Percentiles rank a stretch among this genome's conserved stretches.
Conservation (phyloP, 2,797 vertebrate genomes). For the Paguma larvata region DNA sequence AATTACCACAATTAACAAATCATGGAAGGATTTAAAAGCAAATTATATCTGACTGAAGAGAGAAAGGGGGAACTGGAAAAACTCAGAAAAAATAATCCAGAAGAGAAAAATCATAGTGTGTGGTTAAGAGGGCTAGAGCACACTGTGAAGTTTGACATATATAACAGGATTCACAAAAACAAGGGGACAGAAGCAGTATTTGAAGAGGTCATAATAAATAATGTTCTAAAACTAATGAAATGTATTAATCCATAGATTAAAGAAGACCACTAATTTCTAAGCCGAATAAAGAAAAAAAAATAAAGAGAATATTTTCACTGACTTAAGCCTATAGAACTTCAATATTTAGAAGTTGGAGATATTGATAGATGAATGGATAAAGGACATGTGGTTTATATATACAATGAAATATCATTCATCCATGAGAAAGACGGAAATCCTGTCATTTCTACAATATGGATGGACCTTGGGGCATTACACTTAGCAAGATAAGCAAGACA, state of each 20-base stretch:
- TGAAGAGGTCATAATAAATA: neutral
- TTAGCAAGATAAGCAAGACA: neutral
- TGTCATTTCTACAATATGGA: neutral
- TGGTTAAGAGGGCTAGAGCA: neutral
- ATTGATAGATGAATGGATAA: neutral
- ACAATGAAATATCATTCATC: neutral
- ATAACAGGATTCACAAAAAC: neutral
- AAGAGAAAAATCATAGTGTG: neutral
- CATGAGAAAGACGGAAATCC: neutral
- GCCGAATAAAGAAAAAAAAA: neutral
- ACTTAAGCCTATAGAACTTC: neutral
- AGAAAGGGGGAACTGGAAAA: slow-evolving; percentile 24
- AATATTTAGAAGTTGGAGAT: neutral
- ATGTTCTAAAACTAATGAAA: neutral
- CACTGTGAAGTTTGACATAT: neutral
- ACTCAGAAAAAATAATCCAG: neutral
- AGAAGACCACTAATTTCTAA: neutral
- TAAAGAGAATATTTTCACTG: neutral
- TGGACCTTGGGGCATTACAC: neutral
- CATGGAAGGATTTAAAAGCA: neutral
- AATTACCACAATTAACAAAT: slow-evolving; percentile 53
- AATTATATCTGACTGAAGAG: slow-evolving; percentile 4
- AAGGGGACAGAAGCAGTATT: neutral
- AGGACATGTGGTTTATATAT: neutral
- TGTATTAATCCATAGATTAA: neutral